A percentile compares a stretch with the other conserved stretches of the same genome.
Evolutionary conservation across 2,797 vertebrate species (phyloP).

Genomic region (Scyliorhinus canicula): DNA sequence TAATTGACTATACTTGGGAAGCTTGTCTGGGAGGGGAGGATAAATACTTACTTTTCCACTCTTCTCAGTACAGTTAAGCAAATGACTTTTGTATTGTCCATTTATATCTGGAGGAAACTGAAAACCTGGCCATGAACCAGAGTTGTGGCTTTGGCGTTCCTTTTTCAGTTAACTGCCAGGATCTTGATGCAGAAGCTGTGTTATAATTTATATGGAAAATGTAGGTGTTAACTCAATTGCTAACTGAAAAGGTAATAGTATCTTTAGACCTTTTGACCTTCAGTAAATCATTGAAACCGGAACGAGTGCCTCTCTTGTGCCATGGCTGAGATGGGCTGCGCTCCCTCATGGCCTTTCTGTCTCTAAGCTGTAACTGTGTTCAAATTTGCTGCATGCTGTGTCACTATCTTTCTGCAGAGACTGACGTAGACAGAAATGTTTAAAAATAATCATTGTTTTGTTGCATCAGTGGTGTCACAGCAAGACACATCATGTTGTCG

Average conservation of each 20-base stretch:
- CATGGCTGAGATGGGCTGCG: neutral
- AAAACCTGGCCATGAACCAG: neutral
- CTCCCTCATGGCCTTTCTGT: neutral
- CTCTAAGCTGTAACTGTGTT: neutral
- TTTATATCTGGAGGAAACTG: neutral
- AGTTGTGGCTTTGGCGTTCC: no score
- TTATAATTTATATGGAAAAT: neutral
- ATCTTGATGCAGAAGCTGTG: neutral
- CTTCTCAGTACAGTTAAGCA: neutral
- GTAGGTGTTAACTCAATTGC: neutral
- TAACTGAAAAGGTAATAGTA: neutral
- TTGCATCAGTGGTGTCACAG: neutral
- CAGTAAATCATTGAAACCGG: neutral
- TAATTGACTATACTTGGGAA: neutral
- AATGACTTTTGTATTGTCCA: neutral
- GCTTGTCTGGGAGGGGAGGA: neutral
- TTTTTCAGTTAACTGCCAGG: neutral
- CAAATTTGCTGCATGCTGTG: neutral
- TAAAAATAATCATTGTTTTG: neutral
- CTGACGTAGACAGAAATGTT: neutral
- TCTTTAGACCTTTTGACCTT: neutral
- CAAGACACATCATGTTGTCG: neutral
- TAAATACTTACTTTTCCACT: neutral
- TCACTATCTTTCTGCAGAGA: neutral
- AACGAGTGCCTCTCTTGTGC: neutral